These are phyloP conservation scores for Chrysogorgia sp. DNA, from an alignment of 92 coral and sea anemone genomes.

Conservation along the genomic window DNA sequence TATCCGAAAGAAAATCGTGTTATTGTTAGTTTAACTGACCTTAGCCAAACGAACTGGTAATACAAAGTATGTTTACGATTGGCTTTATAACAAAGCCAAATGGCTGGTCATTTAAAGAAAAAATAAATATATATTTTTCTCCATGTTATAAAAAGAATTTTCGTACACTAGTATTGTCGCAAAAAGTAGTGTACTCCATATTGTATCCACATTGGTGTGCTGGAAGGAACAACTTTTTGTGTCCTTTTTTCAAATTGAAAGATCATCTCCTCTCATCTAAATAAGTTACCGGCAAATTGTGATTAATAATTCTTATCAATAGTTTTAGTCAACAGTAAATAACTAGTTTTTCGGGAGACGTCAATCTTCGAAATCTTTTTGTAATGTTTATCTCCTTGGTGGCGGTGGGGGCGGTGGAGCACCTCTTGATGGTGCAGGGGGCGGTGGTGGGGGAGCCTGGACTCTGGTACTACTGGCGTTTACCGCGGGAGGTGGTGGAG, in stretches of 20 bases:
- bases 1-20: background rate
- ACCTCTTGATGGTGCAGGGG: constrained; percentile 90
- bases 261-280: background rate
- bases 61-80: background rate
- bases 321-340: background rate
- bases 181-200: background rate
- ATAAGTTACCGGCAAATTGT: background rate
- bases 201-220: background rate
- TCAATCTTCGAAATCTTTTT: background rate
- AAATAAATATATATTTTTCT: constrained; percentile 45
- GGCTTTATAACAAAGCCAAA: constrained; percentile 1
- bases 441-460: constrained; percentile 90
- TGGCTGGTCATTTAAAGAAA: constrained; percentile 19
- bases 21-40: background rate
- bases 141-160: constrained; percentile 29
- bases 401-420: constrained; percentile 99
- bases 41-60: background rate
- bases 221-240: background rate
- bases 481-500: constrained; percentile 75
- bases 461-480: constrained; percentile 57
- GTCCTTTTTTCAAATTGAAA: background rate
- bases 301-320: background rate
- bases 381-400: constrained; percentile 43
- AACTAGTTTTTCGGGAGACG: background rate
- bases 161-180: background rate